Evolutionary conservation across 2,888 invertebrate species (phyloP), one percentile per base, ranked within the genome.

Genomic region (Drosophila paranaensis): DNA sequence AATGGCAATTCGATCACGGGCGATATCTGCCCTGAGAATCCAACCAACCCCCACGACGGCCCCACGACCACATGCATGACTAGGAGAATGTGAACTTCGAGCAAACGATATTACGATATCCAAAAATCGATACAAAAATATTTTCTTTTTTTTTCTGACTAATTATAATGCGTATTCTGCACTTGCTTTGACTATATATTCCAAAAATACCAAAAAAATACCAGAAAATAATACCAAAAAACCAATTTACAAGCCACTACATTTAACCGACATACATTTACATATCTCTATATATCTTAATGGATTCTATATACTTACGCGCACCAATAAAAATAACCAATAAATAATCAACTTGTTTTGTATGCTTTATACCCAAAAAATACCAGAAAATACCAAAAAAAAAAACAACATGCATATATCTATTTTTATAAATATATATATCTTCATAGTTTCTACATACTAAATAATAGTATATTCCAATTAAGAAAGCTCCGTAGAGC

Each of bases 21-120:
- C 85, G 88, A 71, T 91, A 91, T 79, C 61, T 91, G 43, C 91
- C 91, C 14, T 91, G 61, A 85, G 63, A 6, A 35, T 16, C 27
- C 10, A 45, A 50, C 25, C 20, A 2, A 14, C 33, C 33, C 35
- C 16, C 20, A 14, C 42, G 43, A 51, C 20, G 65, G 39, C 43
- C 4, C 48, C 11, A 60, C n/a, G 53, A 60, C 33, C 10, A 13
- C 25, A 27, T 5, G 13, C 9, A 37, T 16, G 39, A 60, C 14
- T 40, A 43, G 42, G 10, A 56, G 6, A 60, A 50, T 39, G n/a
- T 40, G 9, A 56, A 16, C 27, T 14, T 25, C 33, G 35, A 43
- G 66, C 62, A 71, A 54, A 43, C 25, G 63, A 79, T 68, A 71
- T 71, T 57, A 72, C 39, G 60, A 79, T 67, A 72, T 70, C 62